Base-by-base conservation (phyloP, 1,140 invertebrate genomes). In the Calephelis virginiensis region DNA sequence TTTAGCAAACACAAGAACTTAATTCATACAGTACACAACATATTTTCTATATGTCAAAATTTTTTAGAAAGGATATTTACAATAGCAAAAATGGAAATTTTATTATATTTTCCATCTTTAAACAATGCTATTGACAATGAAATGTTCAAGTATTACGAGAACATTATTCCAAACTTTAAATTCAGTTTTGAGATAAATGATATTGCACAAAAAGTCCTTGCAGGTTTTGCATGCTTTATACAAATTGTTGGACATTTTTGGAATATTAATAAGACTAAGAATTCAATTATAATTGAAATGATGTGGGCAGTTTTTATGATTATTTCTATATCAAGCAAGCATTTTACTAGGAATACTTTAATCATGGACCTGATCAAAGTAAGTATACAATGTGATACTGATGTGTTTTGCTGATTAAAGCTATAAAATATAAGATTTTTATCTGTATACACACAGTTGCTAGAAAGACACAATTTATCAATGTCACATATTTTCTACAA, bases 71-170 rank as follows among this genome's bases (percentile, higher is more conserved):
- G 85, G 78, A 68, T 91, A 64, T 71, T 80, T 63, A 73, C 79
- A 69, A 89, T 91, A 49, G 68, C 85, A 14, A 88, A 87, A 83
- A 89, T 89, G 81, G 87, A 91, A 74, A 81, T 72, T 47, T 73
- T 82, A 65, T 66, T 85, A 71, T 87, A 85, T 84, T 91, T 90
- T 81, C 88, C 88, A 53, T 71, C 70, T 40, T 66, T 89, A 82
- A 82, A 86, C 68, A 70, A 82, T 77, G 66, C 80, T 62, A 69
- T 75, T 79, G 75, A 83, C 61, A 17, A 43, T 86, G 63, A 73
- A 82, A 69, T 72, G 67, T 70, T 66, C 70, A 61, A 66, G 73
- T 63, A 66, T 74, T 77, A 70, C 76, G 68, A 28, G 12, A 73
- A 80, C 50, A 73, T 75, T 63, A 74, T 80, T 76, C 76, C 82